These are phyloP conservation scores for Trachelus tabidus DNA, from an alignment of 2,888 invertebrate genomes.

Conservation along the genomic window DNA sequence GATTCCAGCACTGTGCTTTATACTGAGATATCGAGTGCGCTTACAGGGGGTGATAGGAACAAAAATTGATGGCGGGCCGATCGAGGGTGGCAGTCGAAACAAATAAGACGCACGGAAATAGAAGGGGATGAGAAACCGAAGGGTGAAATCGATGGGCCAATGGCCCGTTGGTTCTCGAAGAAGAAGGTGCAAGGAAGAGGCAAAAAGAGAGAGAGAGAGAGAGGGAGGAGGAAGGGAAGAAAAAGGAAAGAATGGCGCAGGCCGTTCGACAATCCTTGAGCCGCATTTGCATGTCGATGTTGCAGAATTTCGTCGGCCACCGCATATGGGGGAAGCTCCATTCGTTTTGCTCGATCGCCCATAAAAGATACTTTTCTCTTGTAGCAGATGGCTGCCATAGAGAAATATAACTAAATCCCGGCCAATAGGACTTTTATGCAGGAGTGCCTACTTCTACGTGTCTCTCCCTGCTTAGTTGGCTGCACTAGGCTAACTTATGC, in stretches of 20 bases:
- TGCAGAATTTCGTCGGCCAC: slow-evolving; percentile 10
- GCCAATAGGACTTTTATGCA: slow-evolving; percentile 1
- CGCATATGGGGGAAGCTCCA: slow-evolving; percentile 14
- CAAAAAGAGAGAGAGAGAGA: slow-evolving; percentile 5
- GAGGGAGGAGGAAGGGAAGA: slow-evolving; percentile 7
- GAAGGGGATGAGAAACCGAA: neutral
- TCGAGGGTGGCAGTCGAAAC: neutral
- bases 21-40: neutral
- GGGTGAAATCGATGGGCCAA: slow-evolving; percentile 9
- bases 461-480: no score
- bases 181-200: neutral
- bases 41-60: neutral
- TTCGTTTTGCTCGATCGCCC: slow-evolving; percentile 17
- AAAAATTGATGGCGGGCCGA: neutral
- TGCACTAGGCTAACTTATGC: no score
- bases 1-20: neutral
- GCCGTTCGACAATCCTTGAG: slow-evolving; percentile 15
- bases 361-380: slow-evolving; percentile 21
- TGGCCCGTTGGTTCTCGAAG: neutral
- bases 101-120: neutral
- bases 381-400: neutral
- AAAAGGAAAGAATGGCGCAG: slow-evolving; percentile 27
- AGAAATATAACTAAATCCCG: slow-evolving; percentile 4
- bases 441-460: neutral
- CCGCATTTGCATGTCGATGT: slow-evolving; percentile 20